phyloP scores from a whole-genome alignment of 2,113 vertebrate genomes.

The Trematocara zebra region DNA sequence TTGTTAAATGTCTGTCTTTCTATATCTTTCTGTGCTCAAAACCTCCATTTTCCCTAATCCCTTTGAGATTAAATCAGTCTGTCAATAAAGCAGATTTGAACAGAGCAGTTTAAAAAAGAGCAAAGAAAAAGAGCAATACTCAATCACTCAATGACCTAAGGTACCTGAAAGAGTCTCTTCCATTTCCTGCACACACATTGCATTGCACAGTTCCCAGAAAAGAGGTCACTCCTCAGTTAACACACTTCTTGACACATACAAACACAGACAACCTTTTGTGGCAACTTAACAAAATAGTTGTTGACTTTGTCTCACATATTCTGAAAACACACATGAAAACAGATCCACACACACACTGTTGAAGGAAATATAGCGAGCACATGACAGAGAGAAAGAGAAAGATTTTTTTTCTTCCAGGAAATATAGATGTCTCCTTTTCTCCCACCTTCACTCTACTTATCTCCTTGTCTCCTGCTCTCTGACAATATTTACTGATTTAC shows the following conservation, averaged over 20 bases:
- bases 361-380: conserved; percentile 34
- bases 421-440: background rate
- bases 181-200: background rate
- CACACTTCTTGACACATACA: conserved; percentile 5
- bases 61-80: background rate
- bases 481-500: background rate
- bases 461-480: background rate
- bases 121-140: background rate
- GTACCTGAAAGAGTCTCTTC: background rate
- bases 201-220: background rate
- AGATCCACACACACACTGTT: background rate
- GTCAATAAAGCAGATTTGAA: conserved; percentile 1
- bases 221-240: conserved; percentile 32
- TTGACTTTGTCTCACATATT: conserved; percentile 7
- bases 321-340: background rate
- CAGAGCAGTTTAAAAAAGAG: background rate
- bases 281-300: background rate
- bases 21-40: background rate
- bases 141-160: background rate
- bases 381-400: background rate
- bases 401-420: background rate
- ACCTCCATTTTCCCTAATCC: background rate
- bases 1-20: background rate
- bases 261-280: background rate
- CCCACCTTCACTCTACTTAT: background rate